These are phyloP conservation scores for Ophraella communa DNA, from an alignment of 2,888 invertebrate species.

Conservation along the genomic window DNA sequence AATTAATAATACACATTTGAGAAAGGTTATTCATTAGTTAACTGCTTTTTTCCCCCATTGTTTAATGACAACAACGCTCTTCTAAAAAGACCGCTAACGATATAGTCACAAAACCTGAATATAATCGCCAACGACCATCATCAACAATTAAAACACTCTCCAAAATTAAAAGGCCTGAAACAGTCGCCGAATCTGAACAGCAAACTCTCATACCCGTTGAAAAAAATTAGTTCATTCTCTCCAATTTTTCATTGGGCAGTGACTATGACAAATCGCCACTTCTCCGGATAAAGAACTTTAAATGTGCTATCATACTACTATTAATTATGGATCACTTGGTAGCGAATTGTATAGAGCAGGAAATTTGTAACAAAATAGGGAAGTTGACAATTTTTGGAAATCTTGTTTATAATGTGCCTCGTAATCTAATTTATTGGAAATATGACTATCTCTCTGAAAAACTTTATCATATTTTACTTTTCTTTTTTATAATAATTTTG, in stretches of 20 bases:
- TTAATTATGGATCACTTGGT: background rate
- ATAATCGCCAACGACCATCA: background rate
- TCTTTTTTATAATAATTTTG: no score
- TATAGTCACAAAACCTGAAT: background rate
- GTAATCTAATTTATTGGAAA: no score
- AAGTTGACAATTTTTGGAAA: no score
- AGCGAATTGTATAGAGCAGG: background rate
- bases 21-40: no score
- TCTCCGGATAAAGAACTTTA: background rate
- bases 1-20: no score
- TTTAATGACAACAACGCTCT: background rate
- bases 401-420: no score
- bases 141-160: background rate
- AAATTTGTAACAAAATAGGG: no score
- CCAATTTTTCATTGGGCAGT: background rate
- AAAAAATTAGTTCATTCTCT: background rate
- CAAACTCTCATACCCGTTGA: background rate
- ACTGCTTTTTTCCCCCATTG: no score
- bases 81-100: background rate
- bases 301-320: background rate
- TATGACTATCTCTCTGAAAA: no score
- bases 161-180: background rate
- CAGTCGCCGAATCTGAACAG: background rate
- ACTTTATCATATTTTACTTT: no score
- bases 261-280: background rate